phyloP scores from a whole-genome alignment of 2,888 invertebrate species.

The Phyllotreta striolata region DNA sequence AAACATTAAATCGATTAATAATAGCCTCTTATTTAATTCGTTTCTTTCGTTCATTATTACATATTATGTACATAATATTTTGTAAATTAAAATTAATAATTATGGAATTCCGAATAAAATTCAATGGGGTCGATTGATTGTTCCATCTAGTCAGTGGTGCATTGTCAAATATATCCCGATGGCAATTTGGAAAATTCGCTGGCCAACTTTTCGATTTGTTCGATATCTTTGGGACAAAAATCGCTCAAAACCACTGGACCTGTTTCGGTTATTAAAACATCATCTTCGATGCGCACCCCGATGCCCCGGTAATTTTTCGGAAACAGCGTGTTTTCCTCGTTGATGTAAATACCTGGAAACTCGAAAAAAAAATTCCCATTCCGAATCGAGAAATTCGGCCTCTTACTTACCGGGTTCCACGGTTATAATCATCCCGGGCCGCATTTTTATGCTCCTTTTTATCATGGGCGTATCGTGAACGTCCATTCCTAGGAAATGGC shows the following conservation, averaged over 20 bases:
- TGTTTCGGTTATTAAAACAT: constrained; percentile 78
- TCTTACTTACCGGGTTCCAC: constrained; percentile 83
- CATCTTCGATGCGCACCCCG: constrained; percentile 94
- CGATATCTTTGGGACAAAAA: constrained; percentile 74
- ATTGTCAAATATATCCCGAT: no score
- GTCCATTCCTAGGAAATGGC: constrained; percentile 97
- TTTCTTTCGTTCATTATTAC: no score
- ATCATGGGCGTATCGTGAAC: constrained; percentile 93
- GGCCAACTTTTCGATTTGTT: constrained; percentile 73
- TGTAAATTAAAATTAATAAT: no score
- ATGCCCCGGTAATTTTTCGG: constrained; percentile 85
- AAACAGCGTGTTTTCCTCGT: constrained; percentile 68
- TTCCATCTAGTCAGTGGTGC: no score
- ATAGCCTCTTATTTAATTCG: no score
- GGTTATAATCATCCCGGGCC: constrained; percentile 90
- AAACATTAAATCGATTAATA: no score
- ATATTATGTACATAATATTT: no score
- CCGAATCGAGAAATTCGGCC: constrained; percentile 4
- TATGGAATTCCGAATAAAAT: no score
- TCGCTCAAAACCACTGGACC: constrained; percentile 74
- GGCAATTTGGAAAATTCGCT: constrained; percentile 48
- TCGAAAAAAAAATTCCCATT: not conserved
- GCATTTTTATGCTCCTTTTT: constrained; percentile 72
- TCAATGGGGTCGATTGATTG: no score
- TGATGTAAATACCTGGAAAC: constrained; percentile 79